A percentile compares a stretch with the other conserved stretches of the same genome.
Conservation (phyloP, 2,888 invertebrate species). For the Drosophila formosana region DNA sequence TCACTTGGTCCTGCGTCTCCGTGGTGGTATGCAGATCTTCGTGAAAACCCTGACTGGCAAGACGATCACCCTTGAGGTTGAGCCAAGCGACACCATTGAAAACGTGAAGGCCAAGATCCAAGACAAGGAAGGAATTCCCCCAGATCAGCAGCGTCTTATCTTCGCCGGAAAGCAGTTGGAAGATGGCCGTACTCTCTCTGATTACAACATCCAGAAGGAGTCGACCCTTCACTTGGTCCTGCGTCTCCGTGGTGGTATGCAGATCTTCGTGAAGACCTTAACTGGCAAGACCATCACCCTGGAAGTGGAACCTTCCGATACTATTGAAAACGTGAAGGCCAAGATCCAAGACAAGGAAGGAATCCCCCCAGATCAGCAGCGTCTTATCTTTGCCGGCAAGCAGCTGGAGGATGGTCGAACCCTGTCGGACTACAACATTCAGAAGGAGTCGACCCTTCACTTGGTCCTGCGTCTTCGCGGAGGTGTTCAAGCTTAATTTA, state of each 20-base stretch:
- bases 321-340: conserved; percentile 51
- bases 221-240: conserved; percentile 76
- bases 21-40: conserved; percentile 74
- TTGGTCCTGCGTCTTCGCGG: conserved; percentile 85
- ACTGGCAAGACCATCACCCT: conserved; percentile 57
- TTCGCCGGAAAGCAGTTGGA: conserved; percentile 79
- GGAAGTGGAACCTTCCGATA: conserved; percentile 39
- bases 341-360: conserved; percentile 55
- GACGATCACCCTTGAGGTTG: conserved; percentile 61
- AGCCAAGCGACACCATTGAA: conserved; percentile 72
- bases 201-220: conserved; percentile 80
- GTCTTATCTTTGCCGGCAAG: conserved; percentile 52
- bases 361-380: conserved; percentile 56
- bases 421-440: conserved; percentile 36
- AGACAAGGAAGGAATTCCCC: conserved; percentile 78
- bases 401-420: conserved; percentile 55
- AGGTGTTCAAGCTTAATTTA: conserved; percentile 85
- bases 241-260: conserved; percentile 48
- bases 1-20: conserved; percentile 59
- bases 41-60: conserved; percentile 76
- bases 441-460: conserved; percentile 27
- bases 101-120: conserved; percentile 79
- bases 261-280: conserved; percentile 60
- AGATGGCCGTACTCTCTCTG: conserved; percentile 76
- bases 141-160: conserved; percentile 79